Evolutionary conservation across 2,888 invertebrate species (phyloP).

Genomic region (Tipula confusa): DNA sequence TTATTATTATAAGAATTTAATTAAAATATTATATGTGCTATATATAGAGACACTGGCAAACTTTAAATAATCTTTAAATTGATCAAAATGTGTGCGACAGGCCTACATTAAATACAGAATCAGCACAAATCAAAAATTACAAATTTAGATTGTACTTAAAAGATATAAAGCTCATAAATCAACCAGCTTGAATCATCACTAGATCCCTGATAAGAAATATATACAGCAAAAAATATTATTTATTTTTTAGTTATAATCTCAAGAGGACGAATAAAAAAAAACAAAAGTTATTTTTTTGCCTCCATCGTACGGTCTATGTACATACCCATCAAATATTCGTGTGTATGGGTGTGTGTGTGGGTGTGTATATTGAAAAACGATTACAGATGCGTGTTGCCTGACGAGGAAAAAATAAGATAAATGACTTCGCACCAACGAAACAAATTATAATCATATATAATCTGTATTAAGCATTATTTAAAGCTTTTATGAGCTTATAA

Average conservation of each 20-base stretch:
- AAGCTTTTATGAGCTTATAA: neutral
- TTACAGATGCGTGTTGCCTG: neutral
- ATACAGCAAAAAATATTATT: neutral
- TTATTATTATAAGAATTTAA: too few species aligned
- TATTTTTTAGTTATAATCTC: neutral
- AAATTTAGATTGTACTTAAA: too few species aligned
- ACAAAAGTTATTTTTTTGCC: neutral
- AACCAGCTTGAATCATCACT: neutral
- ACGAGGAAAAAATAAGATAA: neutral
- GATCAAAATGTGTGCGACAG: too few species aligned
- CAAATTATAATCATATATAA: neutral
- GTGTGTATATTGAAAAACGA: neutral
- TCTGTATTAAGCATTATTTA: neutral
- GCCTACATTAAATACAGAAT: too few species aligned
- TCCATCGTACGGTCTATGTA: neutral
- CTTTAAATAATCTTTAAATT: too few species aligned
- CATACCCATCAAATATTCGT: neutral
- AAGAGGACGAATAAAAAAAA: neutral
- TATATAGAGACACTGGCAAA: too few species aligned
- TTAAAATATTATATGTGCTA: too few species aligned
- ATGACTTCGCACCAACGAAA: neutral
- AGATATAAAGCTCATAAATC: neutral
- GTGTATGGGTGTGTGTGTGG: too few species aligned
- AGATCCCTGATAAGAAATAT: neutral
- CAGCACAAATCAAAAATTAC: too few species aligned